Base-by-base conservation (phyloP, 2,888 invertebrate genomes). In the Plutella xylostella region DNA sequence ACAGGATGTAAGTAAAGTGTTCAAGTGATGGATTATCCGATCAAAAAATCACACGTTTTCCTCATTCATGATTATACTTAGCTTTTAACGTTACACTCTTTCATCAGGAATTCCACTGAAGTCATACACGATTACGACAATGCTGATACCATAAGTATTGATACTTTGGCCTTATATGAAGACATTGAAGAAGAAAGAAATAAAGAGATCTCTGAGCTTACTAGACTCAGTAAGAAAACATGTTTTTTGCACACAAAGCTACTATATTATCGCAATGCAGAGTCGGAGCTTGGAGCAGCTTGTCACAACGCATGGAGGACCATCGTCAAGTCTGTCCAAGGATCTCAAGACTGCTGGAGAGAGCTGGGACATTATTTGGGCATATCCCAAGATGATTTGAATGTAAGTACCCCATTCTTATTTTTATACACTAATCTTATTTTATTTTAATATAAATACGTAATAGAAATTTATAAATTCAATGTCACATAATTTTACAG, bases 61-160 rank as follows among this genome's bases (percentile, higher is more conserved):
- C n/a, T n/a, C n/a, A n/a, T n/a, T n/a, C n/a, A n/a, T n/a, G n/a
- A n/a, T n/a, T n/a, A n/a, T n/a, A n/a, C n/a, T n/a, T n/a, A n/a
- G n/a, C n/a, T n/a, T n/a, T n/a, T n/a, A n/a, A n/a, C n/a, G n/a
- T n/a, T n/a, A n/a, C n/a, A n/a, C n/a, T n/a, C n/a, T n/a, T n/a
- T n/a, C n/a, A n/a, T n/a, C n/a, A n/a, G n/a, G n/a, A n/a, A n/a
- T 69, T 73, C 33, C 62, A 80, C 80, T 79, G 71, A 74, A 42
- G 43, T 57, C 31, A 17, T 61, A 42, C 60, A 56, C 45, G 70
- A 72, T 47, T 67, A 58, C 43, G 69, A 67, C 3, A 63, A 72
- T 58, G 67, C 66, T 22, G 80, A 80, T 47, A 75, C 70, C 4
- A 51, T 76, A 38, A 82, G 78, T 56, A 58, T 82, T 45, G 72